Conservation (phyloP, 2,888 invertebrate species). For the Strigamia maritima region DNA sequence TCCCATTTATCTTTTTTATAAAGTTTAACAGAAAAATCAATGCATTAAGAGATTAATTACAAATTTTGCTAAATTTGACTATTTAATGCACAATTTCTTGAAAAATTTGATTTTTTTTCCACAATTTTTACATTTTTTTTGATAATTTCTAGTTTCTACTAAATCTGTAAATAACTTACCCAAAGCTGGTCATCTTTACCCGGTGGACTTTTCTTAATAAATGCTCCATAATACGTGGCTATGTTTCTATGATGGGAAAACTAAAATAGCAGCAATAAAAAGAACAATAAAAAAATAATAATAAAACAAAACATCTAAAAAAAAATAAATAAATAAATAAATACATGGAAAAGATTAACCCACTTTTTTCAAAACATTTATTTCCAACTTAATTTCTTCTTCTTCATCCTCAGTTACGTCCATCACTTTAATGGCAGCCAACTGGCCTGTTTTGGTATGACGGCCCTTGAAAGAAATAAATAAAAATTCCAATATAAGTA, state of each 20-base stretch:
- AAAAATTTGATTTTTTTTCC: too few species aligned
- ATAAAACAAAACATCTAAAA: background rate
- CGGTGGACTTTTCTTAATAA: conserved; percentile 97
- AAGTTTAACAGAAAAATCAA: background rate
- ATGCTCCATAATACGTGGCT: conserved; percentile 99
- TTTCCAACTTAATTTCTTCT: conserved; percentile 99
- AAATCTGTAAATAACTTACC: conserved; percentile 55
- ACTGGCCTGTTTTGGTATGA: conserved; percentile 98
- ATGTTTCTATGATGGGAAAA: conserved; percentile 99
- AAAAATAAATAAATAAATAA: conserved; percentile 22
- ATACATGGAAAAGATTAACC: conserved; percentile 45
- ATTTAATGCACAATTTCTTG: too few species aligned
- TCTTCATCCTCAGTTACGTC: conserved; percentile 99
- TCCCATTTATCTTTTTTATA: background rate
- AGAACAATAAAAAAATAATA: conserved; percentile 42
- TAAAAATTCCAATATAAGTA: conserved; percentile 36
- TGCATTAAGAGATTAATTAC: too few species aligned
- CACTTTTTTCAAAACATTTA: conserved; percentile 94
- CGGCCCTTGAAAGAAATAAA: conserved; percentile 69
- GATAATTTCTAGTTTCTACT: background rate
- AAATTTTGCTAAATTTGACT: too few species aligned
- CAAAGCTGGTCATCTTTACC: conserved; percentile 99
- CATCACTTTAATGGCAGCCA: conserved; percentile 99
- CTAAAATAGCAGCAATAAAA: conserved; percentile 53
- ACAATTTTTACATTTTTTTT: too few species aligned